A percentile compares a stretch with the other conserved stretches of the same genome.
Conservation (phyloP, 64 coral and sea anemone species). For the Montipora foliosa region DNA sequence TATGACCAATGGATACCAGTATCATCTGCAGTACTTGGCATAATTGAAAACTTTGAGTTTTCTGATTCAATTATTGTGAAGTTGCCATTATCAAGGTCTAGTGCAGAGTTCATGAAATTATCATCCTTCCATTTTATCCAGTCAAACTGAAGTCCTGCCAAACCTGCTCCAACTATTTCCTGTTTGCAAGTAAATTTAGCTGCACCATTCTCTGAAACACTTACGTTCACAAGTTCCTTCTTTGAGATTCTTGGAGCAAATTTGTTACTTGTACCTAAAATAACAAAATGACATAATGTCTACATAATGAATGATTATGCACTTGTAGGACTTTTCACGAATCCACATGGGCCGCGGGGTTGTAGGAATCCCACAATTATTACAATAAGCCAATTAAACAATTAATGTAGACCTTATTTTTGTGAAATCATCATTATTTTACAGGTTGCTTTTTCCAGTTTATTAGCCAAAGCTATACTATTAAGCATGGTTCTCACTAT, state of each 20-base stretch:
- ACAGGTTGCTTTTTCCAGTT: no score
- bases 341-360: no score
- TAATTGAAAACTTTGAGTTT: slow-evolving; percentile 43
- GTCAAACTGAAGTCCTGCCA: background rate
- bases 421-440: no score
- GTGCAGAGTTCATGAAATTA: background rate
- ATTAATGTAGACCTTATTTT: no score
- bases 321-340: no score
- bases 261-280: background rate
- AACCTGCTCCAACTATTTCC: background rate
- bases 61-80: slow-evolving; percentile 8
- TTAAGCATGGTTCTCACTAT: no score
- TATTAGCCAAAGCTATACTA: no score
- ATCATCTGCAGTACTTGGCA: background rate
- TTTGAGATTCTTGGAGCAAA: background rate
- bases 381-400: no score
- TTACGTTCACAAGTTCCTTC: background rate
- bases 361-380: no score
- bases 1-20: slow-evolving; percentile 1
- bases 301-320: no score
- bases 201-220: background rate
- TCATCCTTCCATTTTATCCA: slow-evolving; percentile 60
- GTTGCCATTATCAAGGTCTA: slow-evolving; percentile 49
- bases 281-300: background rate
- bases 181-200: slow-evolving; percentile 22